phyloP scores from a whole-genome alignment of 2,113 vertebrate genomes.

The Callipepla californica region DNA sequence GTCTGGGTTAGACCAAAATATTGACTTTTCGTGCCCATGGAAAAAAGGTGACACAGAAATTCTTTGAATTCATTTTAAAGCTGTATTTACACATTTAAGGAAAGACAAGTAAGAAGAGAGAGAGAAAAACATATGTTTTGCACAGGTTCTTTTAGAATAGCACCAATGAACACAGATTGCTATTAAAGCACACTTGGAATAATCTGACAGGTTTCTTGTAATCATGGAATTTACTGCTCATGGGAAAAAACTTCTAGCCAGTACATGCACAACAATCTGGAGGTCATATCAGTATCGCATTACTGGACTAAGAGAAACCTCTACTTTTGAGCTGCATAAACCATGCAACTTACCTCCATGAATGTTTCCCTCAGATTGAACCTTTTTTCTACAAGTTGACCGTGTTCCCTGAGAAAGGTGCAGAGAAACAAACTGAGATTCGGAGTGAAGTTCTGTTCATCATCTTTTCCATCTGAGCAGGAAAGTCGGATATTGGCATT shows the following conservation, averaged over 20 bases:
- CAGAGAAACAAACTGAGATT: slow-evolving; percentile 99
- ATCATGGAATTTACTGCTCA: not conserved
- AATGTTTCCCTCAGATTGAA: slow-evolving; percentile 95
- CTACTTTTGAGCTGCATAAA: not conserved
- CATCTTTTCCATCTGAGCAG: slow-evolving; percentile 99
- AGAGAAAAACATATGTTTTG: not conserved
- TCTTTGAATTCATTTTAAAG: not conserved
- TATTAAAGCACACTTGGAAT: not conserved
- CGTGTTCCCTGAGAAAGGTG: slow-evolving; percentile 98
- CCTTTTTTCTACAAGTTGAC: slow-evolving; percentile 95
- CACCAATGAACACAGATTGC: not conserved
- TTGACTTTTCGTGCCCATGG: rapidly evolving
- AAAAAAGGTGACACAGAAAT: not conserved
- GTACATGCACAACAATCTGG: too few relatives aligned
- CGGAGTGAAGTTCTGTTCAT: slow-evolving; percentile 99
- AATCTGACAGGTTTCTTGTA: not conserved
- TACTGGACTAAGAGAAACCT: not conserved
- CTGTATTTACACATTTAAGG: not conserved
- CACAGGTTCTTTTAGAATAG: not conserved
- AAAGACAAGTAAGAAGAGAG: not conserved
- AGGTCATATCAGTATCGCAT: not conserved
- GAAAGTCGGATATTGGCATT: too few relatives aligned
- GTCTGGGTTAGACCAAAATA: not conserved
- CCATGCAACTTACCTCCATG: slow-evolving; percentile 88
- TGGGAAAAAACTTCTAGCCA: rapidly evolving